These are phyloP conservation scores for Hirtodrosophila histrioides DNA, from an alignment of 2,888 invertebrate genomes.

Conservation along the genomic window DNA sequence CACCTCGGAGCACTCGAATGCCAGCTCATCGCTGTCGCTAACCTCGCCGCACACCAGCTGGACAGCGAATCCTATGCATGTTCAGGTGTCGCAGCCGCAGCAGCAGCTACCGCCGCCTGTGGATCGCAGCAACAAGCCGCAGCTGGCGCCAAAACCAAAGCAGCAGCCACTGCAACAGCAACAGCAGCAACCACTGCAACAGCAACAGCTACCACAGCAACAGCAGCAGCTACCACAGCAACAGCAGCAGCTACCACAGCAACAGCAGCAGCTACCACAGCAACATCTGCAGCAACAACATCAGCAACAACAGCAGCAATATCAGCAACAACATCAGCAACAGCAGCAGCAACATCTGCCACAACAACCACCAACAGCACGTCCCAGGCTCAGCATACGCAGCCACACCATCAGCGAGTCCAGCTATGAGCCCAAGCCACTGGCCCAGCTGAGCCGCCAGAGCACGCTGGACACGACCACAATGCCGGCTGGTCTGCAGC, in stretches of 20 bases:
- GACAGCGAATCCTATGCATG: conserved; percentile 77
- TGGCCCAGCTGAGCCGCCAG: conserved; percentile 31
- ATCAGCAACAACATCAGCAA: not conserved
- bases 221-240: conserved; percentile 5
- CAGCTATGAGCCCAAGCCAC: conserved; percentile 28
- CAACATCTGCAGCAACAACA: conserved; percentile 18
- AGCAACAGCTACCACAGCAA: not conserved
- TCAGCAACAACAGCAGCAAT: not conserved
- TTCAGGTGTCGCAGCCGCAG: conserved; percentile 9
- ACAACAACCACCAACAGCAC: conserved; percentile 21
- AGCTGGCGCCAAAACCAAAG: conserved; percentile 54
- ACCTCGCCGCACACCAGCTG: conserved; percentile 58
- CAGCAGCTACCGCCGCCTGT: conserved; percentile 45
- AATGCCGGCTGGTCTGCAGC: conserved; percentile 25
- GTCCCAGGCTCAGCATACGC: conserved; percentile 44
- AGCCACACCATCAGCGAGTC: conserved; percentile 48
- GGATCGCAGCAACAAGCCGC: conserved; percentile 56
- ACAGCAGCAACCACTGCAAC: not conserved
- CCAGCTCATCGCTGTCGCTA: conserved; percentile 65
- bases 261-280: too few species aligned
- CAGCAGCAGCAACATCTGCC: conserved; percentile 10
- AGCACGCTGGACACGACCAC: conserved; percentile 6
- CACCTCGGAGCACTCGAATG: conserved; percentile 72
- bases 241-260: conserved; percentile 12
- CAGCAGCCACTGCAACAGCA: not conserved